Evolutionary conservation across 2,888 invertebrate species (phyloP).

Genomic region (Conchocele bisecta): DNA sequence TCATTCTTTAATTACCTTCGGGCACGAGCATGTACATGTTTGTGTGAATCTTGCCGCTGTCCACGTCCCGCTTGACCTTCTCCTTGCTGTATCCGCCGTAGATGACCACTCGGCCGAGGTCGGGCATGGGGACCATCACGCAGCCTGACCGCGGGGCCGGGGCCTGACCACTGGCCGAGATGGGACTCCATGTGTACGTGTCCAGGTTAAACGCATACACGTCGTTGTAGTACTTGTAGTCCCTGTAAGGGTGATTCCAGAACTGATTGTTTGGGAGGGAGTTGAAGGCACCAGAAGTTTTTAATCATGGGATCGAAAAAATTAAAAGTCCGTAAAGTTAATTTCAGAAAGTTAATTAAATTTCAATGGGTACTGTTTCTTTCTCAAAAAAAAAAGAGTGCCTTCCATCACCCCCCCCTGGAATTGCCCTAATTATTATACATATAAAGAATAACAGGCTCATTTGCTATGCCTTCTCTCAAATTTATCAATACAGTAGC

Average conservation of each 20-base stretch:
- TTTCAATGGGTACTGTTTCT: no score
- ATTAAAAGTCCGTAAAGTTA: no score
- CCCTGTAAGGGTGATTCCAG: constrained; percentile 84
- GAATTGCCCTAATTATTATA: no score
- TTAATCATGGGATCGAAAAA: no score
- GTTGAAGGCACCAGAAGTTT: no score
- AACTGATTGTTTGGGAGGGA: no score
- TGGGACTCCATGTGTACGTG: constrained; percentile 89
- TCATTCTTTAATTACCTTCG: constrained; percentile 71
- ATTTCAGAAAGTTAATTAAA: no score
- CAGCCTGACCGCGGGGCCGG: constrained; percentile 91
- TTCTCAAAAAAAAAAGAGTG: no score
- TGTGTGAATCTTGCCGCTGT: constrained; percentile 88
- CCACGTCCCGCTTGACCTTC: constrained; percentile 89
- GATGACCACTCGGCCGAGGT: constrained; percentile 86
- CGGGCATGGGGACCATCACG: constrained; percentile 86
- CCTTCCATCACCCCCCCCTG: no score
- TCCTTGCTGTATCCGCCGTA: constrained; percentile 92
- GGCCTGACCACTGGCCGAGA: constrained; percentile 85
- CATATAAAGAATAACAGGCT: no score
- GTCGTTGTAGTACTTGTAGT: constrained; percentile 95
- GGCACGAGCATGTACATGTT: constrained; percentile 86
- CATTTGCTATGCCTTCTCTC: no score
- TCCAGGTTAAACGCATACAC: constrained; percentile 91
- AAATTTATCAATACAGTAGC: no score